Evolutionary conservation across 2,797 vertebrate species (phyloP).

Genomic region (Syndactyla subalaris): DNA sequence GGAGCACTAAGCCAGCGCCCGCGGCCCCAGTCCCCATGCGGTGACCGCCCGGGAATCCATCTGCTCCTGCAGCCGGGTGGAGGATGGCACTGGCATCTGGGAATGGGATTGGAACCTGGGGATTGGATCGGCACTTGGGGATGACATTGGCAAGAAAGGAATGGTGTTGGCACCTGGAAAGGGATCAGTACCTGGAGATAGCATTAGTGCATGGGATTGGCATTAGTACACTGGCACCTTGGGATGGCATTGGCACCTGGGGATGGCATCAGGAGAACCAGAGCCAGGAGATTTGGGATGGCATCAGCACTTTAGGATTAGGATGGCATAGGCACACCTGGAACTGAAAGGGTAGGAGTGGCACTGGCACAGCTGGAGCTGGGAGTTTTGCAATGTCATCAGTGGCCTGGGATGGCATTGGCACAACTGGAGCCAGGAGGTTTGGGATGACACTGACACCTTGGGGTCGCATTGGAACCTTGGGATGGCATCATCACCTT

Average conservation of each 20-base stretch:
- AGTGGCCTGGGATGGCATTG: neutral
- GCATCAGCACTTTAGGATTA: neutral
- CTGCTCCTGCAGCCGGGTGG: neutral
- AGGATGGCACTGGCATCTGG: neutral
- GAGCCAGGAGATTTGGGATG: no score
- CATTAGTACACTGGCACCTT: no score
- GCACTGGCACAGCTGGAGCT: no score
- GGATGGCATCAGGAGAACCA: neutral
- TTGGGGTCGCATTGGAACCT: neutral
- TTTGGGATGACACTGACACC: neutral
- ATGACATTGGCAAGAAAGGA: fast-evolving
- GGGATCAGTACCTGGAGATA: neutral
- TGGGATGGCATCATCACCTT: neutral
- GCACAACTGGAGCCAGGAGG: no score
- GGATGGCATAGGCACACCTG: neutral
- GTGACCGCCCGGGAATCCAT: neutral
- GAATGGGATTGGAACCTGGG: neutral
- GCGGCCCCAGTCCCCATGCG: neutral
- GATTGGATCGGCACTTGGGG: neutral
- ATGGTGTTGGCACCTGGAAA: no score
- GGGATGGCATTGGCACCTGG: neutral
- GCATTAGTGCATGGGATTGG: no score
- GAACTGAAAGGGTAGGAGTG: neutral
- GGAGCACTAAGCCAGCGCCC: neutral
- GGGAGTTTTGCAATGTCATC: neutral